Evolutionary conservation across 1,140 invertebrate genomes (phyloP).

Genomic region (Pogonomyrmex californicus): DNA sequence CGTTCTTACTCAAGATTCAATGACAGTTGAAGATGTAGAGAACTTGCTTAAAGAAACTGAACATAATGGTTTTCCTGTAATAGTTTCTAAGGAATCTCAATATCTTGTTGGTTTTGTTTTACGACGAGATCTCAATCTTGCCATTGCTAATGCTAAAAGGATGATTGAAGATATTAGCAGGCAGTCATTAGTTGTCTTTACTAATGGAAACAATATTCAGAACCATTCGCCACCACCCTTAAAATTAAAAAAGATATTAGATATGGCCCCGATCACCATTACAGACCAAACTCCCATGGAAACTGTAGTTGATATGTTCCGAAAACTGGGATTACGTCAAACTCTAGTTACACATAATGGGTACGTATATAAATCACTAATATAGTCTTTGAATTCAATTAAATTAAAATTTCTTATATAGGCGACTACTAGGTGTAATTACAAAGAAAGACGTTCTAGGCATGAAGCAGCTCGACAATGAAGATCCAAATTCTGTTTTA

Average conservation of each 20-base stretch:
- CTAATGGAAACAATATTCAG: constrained; percentile 88
- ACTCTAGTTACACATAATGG: constrained; percentile 99
- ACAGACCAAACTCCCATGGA: constrained; percentile 99
- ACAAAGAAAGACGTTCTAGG: constrained; percentile 99
- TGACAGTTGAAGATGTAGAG: constrained; percentile 98
- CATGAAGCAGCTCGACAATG: constrained; percentile 97
- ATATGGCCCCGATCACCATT: constrained; percentile 99
- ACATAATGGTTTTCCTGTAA: constrained; percentile 99
- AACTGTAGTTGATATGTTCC: constrained; percentile 99
- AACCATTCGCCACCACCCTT: constrained; percentile 92
- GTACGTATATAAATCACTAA: constrained; percentile 88
- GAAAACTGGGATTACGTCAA: constrained; percentile 98
- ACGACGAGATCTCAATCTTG: constrained; percentile 96
- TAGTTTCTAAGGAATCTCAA: constrained; percentile 98
- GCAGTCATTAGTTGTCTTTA: constrained; percentile 96
- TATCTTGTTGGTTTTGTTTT: constrained; percentile 99
- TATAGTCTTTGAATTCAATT: neutral
- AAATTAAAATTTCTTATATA: constrained; percentile 83
- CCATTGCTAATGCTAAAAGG: constrained; percentile 96
- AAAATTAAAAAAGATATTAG: constrained; percentile 97
- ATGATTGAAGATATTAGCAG: constrained; percentile 96
- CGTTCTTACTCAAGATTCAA: constrained; percentile 98
- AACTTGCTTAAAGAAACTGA: constrained; percentile 97
- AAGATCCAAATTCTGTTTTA: constrained; percentile 94
- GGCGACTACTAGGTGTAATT: constrained; percentile 97